Percentiles rank a stretch among this genome's conserved stretches.
These are phyloP conservation scores for Acanthosepion pharaonis DNA, from an alignment of 2,888 invertebrate species.

Conservation along the genomic window DNA sequence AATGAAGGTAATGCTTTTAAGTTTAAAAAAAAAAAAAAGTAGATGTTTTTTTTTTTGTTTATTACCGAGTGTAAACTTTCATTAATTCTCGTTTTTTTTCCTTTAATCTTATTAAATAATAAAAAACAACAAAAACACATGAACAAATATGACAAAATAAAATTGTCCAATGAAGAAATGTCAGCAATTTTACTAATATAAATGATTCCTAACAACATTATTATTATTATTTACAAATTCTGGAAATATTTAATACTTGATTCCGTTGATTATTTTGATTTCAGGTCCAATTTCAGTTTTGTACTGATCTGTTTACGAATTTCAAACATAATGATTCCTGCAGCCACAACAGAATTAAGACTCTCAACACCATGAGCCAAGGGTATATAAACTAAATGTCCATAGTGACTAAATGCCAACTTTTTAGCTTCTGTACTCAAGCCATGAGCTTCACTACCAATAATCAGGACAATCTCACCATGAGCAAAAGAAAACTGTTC, in stretches of 20 bases:
- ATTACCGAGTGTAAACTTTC: too few relatives aligned
- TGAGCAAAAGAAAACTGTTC: slow-evolving; percentile 54
- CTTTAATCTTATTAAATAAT: too few relatives aligned
- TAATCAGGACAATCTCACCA: slow-evolving; percentile 79
- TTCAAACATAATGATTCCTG: slow-evolving; percentile 89
- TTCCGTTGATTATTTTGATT: background rate
- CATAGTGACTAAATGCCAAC: slow-evolving; percentile 79
- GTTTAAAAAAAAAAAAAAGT: too few relatives aligned
- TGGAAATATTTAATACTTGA: background rate
- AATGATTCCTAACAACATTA: background rate
- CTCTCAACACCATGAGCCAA: slow-evolving; percentile 86
- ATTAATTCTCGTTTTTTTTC: too few relatives aligned
- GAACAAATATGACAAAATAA: too few relatives aligned
- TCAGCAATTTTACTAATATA: background rate
- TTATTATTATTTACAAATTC: background rate
- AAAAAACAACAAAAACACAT: too few relatives aligned
- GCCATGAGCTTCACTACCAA: slow-evolving; percentile 93
- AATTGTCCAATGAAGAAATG: too few relatives aligned
- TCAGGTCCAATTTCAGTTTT: background rate
- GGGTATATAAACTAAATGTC: slow-evolving; percentile 85
- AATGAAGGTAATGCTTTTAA: too few relatives aligned
- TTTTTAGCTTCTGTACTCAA: slow-evolving; percentile 83
- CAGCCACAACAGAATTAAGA: slow-evolving; percentile 87
- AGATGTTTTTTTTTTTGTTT: too few relatives aligned
- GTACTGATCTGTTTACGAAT: slow-evolving; percentile 75